phyloP scores from a whole-genome alignment of 37 sponge, comb jelly and placozoan genomes.

The Corticium candelabrum region DNA sequence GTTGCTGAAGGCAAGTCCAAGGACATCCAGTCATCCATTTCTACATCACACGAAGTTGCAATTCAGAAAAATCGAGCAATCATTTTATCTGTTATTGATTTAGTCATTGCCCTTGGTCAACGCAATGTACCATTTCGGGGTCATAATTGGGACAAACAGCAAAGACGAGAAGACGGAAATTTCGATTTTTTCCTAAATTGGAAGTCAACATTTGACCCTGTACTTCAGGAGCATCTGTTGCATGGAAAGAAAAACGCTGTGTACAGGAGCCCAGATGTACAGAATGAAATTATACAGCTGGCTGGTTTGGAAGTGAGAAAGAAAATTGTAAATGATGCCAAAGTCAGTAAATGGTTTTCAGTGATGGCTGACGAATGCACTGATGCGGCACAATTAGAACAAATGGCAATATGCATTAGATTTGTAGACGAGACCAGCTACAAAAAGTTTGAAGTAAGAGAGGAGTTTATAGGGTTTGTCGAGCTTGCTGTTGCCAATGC shows the following conservation, averaged over 20 bases:
- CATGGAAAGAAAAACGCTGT: conserved; percentile 24
- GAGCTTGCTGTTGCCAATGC: too few species aligned
- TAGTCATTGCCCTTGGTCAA: conserved; percentile 24
- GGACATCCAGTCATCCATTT: background rate
- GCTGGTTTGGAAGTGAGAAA: conserved; percentile 20
- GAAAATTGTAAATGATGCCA: conserved; percentile 17
- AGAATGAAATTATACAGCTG: conserved; percentile 40
- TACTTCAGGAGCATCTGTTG: conserved; percentile 21
- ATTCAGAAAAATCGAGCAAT: conserved; percentile 9
- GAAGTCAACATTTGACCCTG: conserved; percentile 31
- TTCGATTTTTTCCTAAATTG: conserved; percentile 30
- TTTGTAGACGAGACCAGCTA: too few species aligned
- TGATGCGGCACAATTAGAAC: conserved; percentile 52
- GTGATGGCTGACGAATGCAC: conserved; percentile 47
- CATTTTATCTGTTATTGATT: conserved; percentile 19
- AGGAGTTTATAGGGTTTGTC: too few species aligned
- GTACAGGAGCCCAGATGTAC: conserved; percentile 26
- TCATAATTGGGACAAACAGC: too few species aligned
- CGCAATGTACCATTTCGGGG: conserved; percentile 32
- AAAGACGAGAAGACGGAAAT: conserved; percentile 32
- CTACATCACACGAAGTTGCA: conserved; percentile 1
- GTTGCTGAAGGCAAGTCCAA: background rate
- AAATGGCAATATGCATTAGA: conserved; percentile 30
- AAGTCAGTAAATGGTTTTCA: conserved; percentile 20
- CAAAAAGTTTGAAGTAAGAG: too few species aligned